Evolutionary conservation across 2,113 vertebrate species (phyloP).

Genomic region (Hemiprocne comata): DNA sequence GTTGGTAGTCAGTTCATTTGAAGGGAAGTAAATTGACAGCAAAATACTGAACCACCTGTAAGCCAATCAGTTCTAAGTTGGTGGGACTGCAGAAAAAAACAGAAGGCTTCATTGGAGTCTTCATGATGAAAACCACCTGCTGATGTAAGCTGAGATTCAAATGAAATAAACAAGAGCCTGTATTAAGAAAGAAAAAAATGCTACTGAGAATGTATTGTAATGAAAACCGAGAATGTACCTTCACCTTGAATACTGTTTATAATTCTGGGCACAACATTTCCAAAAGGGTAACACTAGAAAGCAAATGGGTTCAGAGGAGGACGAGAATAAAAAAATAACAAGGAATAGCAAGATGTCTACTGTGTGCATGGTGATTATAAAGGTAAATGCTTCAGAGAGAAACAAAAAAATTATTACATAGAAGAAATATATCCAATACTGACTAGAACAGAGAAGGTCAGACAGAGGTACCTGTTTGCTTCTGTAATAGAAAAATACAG

Average conservation of each 20-base stretch:
- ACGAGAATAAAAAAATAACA: conserved; percentile 12
- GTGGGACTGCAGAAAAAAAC: neutral
- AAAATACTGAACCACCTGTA: neutral
- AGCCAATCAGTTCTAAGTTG: neutral
- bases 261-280: neutral
- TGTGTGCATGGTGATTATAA: neutral
- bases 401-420: conserved; percentile 16
- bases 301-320: neutral
- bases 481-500: neutral
- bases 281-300: neutral
- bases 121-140: neutral
- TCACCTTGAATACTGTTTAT: conserved; percentile 26
- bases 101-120: neutral
- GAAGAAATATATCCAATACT: neutral
- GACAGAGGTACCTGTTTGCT: neutral
- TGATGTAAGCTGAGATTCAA: neutral
- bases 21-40: neutral
- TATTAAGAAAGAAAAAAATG: neutral
- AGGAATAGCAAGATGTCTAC: neutral
- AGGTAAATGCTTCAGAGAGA: conserved; percentile 11
- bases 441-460: conserved; percentile 4
- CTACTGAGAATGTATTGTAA: neutral
- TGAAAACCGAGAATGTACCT: neutral
- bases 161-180: neutral
- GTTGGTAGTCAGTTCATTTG: neutral